phyloP scores from a whole-genome alignment of 2,888 invertebrate genomes.

The Polymixis flavicincta region DNA sequence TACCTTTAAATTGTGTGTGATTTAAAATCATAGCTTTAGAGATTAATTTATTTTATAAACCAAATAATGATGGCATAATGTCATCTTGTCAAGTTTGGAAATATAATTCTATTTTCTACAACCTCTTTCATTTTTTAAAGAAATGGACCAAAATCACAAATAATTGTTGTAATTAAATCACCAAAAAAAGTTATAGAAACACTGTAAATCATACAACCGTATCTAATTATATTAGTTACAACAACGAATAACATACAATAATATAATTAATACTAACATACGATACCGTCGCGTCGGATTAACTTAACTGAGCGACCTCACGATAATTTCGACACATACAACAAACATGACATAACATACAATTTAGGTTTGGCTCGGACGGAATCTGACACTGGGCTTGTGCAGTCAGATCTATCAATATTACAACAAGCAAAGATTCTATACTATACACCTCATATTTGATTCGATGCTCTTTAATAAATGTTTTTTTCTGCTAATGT shows the following conservation, averaged over 20 bases:
- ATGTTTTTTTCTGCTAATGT: slow-evolving; percentile 8
- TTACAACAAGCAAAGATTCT: background rate
- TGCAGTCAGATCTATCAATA: slow-evolving; percentile 43
- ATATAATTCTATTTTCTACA: slow-evolving; percentile 70
- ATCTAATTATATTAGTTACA: slow-evolving; percentile 84
- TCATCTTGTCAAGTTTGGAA: slow-evolving; percentile 61
- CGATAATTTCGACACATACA: slow-evolving; percentile 70
- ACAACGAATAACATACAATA: slow-evolving; percentile 68
- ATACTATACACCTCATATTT: slow-evolving; percentile 13
- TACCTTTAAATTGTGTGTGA: slow-evolving; percentile 17
- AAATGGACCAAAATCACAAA: slow-evolving; percentile 74
- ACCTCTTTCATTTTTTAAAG: slow-evolving; percentile 73
- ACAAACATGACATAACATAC: slow-evolving; percentile 54
- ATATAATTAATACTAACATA: slow-evolving; percentile 67
- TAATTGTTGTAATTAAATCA: slow-evolving; percentile 81
- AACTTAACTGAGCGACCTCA: slow-evolving; percentile 74
- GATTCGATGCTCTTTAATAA: slow-evolving; percentile 16
- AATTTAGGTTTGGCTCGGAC: slow-evolving; percentile 55
- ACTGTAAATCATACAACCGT: slow-evolving; percentile 88
- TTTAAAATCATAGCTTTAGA: slow-evolving; percentile 48
- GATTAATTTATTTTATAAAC: slow-evolving; percentile 49
- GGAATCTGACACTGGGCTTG: slow-evolving; percentile 25
- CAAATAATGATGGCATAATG: slow-evolving; percentile 43
- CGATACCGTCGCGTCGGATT: slow-evolving; percentile 58
- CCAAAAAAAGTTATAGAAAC: slow-evolving; percentile 84